Evolutionary conservation across 2,888 invertebrate genomes (phyloP), one percentile per base, ranked within the genome.

Genomic region (Meteorus cinctellus): DNA sequence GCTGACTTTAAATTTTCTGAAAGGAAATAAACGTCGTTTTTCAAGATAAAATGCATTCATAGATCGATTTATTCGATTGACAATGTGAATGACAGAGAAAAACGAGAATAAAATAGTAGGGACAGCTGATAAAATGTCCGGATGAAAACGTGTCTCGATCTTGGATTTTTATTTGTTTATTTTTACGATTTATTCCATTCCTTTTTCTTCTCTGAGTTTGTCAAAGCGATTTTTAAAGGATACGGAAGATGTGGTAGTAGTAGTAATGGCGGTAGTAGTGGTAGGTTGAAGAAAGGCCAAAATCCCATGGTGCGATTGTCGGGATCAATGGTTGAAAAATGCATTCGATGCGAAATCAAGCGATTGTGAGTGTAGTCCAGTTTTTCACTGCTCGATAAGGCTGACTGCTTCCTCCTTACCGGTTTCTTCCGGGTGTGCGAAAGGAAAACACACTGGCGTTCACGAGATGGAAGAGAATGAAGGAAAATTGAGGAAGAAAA

Each of bases 321-420:
- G 48, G 72, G 63, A 73, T 73, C 66, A 73, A 65, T 62, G 27
- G 45, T 72, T 77, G 76, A 78, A 77, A 78, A 78, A 80, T 78
- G 72, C 75, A 74, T 73, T 45, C 41, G 51, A 71, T 73, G 76
- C 59, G 74, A 78, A 78, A 77, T 76, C 74, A 77, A 77, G 62
- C 67, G 48, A 66, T 66, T 70, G 66, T 31, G 45, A 51, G 70
- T 27, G 36, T n/a, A 41, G 60, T 59, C 27, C 34, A 60, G 41
- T 45, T 62, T 63, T 62, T 62, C 63, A 45, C 63, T 41, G 45
- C 45, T 72, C 55, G 55, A 55, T 55, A 55, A 55, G 55, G 55
- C 55, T 55, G 55, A 55, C 55, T 55, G 55, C 55, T 55, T 55
- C n/a, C 19, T 55, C 55, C n/a, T 8, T 55, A 8, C 55, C 6